phyloP scores from a whole-genome alignment of 2,888 invertebrate genomes.

The Magallana nippona region DNA sequence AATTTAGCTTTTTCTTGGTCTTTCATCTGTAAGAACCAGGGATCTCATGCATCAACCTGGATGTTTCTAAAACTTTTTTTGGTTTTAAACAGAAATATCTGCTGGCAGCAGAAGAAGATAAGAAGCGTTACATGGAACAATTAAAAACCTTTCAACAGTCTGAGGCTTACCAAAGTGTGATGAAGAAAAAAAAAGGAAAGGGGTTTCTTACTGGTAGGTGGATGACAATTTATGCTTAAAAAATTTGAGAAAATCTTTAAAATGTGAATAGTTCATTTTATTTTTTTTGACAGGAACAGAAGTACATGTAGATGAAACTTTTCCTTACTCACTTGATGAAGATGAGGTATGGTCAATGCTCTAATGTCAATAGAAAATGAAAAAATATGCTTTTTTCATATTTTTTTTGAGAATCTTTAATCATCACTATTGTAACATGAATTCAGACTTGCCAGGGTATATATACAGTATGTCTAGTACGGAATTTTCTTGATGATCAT shows the following conservation, averaged over 20 bases:
- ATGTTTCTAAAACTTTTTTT: neutral
- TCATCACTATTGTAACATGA: too few species aligned
- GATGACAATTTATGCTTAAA: neutral
- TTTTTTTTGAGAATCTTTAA: neutral
- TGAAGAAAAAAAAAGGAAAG: slow-evolving; percentile 80
- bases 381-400: too few species aligned
- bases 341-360: slow-evolving; percentile 2
- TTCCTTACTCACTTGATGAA: neutral
- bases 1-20: neutral
- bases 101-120: slow-evolving; percentile 83
- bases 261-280: neutral
- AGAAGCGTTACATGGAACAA: slow-evolving; percentile 83
- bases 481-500: too few species aligned
- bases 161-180: slow-evolving; percentile 82
- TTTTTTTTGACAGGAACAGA: neutral
- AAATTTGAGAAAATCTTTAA: neutral
- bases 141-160: slow-evolving; percentile 83
- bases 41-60: slow-evolving; percentile 39
- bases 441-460: too few species aligned
- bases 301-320: neutral
- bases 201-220: slow-evolving; percentile 79
- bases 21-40: slow-evolving; percentile 80
- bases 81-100: slow-evolving; percentile 80
- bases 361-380: too few species aligned
- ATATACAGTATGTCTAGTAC: too few species aligned